Percentiles rank a stretch among this genome's conserved stretches.
Conservation (phyloP, 2,888 invertebrate genomes). For the Netelia virgata region DNA sequence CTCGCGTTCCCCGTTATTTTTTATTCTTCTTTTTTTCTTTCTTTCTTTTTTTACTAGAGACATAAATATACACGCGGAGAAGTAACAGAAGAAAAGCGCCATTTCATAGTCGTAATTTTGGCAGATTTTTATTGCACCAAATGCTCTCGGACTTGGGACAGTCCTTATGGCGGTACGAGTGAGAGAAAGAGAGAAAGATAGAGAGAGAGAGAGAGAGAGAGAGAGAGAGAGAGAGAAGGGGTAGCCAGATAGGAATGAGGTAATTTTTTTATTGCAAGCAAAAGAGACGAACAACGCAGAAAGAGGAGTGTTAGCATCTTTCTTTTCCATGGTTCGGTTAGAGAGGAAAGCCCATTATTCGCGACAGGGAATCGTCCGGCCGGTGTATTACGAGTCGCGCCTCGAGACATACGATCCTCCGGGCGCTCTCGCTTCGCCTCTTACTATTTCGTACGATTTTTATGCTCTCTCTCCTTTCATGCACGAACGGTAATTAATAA, state of each 20-base stretch:
- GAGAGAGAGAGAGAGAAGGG: background rate
- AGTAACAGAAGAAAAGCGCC: slow-evolving; percentile 51
- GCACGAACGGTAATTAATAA: too few species aligned
- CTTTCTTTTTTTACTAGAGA: slow-evolving; percentile 31
- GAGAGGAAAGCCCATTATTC: slow-evolving; percentile 76
- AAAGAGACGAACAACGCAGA: slow-evolving; percentile 17
- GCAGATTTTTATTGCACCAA: slow-evolving; percentile 62
- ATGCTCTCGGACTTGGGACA: slow-evolving; percentile 13
- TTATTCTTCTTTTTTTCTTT: slow-evolving; percentile 6
- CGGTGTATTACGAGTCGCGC: slow-evolving; percentile 77
- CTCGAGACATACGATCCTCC: slow-evolving; percentile 78
- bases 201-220: slow-evolving; percentile 37
- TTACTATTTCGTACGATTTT: slow-evolving; percentile 22
- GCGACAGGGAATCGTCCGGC: slow-evolving; percentile 78
- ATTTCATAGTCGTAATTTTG: slow-evolving; percentile 61
- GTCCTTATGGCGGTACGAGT: slow-evolving; percentile 15
- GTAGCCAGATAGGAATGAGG: slow-evolving; percentile 20
- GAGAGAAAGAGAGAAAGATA: slow-evolving; percentile 12
- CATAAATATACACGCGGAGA: slow-evolving; percentile 44
- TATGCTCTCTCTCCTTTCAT: slow-evolving; percentile 10
- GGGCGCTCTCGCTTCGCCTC: slow-evolving; percentile 17
- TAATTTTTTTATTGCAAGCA: slow-evolving; percentile 45
- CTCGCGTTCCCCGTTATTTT: background rate
- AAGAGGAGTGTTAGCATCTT: slow-evolving; percentile 24
- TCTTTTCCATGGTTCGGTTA: slow-evolving; percentile 1